Conservation (phyloP, 2,888 invertebrate species). For the Priocnemis perturbator region DNA sequence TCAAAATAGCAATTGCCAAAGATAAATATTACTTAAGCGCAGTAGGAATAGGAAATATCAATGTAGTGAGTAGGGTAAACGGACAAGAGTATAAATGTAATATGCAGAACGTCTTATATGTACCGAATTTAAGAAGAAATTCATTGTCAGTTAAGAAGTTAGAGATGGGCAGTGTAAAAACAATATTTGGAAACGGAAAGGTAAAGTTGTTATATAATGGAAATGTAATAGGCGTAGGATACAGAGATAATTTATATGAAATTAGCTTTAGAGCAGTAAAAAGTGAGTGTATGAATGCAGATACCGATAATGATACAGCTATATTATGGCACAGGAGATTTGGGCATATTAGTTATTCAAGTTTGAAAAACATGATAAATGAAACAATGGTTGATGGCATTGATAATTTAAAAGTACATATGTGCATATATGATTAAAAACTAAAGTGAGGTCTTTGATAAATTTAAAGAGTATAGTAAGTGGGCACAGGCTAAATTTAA, state of each 20-base stretch:
- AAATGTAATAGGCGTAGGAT: neutral
- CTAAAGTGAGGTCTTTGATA: constrained; percentile 1
- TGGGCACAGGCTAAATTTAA: constrained; percentile 10
- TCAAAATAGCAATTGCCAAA: constrained; percentile 15
- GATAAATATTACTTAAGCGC: constrained; percentile 7
- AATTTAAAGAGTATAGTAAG: constrained; percentile 2
- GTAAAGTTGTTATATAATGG: neutral
- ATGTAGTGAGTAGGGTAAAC: neutral
- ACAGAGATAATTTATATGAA: constrained; percentile 7
- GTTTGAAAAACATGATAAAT: too few relatives aligned
- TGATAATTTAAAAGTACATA: too few relatives aligned
- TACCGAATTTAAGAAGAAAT: neutral
- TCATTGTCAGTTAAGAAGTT: too few relatives aligned
- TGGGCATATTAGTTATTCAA: too few relatives aligned
- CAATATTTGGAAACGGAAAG: neutral
- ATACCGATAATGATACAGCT: neutral
- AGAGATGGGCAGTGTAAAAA: neutral
- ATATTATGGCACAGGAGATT: constrained; percentile 11
- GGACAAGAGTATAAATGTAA: neutral
- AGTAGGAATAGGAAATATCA: neutral
- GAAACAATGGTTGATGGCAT: too few relatives aligned
- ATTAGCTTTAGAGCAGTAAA: neutral
- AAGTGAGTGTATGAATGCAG: constrained; percentile 9
- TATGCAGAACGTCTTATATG: neutral
- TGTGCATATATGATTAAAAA: neutral